Conservation (phyloP, 2,888 invertebrate genomes). For the Spodoptera exigua region DNA sequence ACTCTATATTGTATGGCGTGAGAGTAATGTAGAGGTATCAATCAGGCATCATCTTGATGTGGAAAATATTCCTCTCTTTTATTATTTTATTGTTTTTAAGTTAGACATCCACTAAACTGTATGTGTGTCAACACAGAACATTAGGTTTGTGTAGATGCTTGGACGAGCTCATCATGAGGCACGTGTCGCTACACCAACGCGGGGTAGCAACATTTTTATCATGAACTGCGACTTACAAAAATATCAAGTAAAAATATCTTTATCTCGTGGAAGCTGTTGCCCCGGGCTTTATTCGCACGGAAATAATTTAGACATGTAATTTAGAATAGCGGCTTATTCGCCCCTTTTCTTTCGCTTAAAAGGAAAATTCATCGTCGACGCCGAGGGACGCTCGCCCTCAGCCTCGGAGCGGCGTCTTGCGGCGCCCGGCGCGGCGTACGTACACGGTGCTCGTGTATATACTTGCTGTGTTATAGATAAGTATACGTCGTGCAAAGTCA, state of each 20-base stretch:
- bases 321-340: conserved; percentile 40
- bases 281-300: conserved; percentile 33
- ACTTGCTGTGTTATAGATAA: too few relatives aligned
- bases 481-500: too few relatives aligned
- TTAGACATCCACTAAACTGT: too few relatives aligned
- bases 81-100: too few relatives aligned
- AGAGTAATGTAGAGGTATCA: conserved; percentile 4
- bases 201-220: conserved; percentile 13
- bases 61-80: too few relatives aligned
- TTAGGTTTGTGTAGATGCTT: too few relatives aligned
- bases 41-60: too few relatives aligned
- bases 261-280: conserved; percentile 41
- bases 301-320: conserved; percentile 47
- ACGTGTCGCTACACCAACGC: not conserved
- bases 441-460: too few relatives aligned
- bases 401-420: not conserved
- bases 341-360: conserved; percentile 35
- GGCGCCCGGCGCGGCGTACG: too few relatives aligned
- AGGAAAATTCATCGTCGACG: conserved; percentile 22
- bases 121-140: too few relatives aligned
- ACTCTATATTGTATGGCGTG: conserved; percentile 17
- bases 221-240: conserved; percentile 20
- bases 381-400: not conserved
- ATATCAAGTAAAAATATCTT: conserved; percentile 38
- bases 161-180: too few relatives aligned